Evolutionary conservation across 2,888 invertebrate species (phyloP).

Genomic region (Polyommatus icarus): DNA sequence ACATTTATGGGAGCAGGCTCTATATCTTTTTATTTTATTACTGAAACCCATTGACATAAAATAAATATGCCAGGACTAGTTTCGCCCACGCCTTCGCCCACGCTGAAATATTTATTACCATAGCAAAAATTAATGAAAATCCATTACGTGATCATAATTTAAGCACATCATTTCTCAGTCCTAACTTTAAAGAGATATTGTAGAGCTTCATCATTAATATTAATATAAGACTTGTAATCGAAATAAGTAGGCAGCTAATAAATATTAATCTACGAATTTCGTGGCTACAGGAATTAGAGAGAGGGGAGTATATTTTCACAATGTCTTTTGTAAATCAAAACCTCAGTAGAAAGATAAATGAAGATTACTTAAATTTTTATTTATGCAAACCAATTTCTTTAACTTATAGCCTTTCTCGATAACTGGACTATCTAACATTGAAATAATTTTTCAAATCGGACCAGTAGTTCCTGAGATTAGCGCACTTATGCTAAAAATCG

Average conservation of each 20-base stretch:
- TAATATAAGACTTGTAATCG: conserved; percentile 13
- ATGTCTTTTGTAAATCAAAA: neutral
- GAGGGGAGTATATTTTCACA: neutral
- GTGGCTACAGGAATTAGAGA: neutral
- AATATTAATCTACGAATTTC: conserved; percentile 2
- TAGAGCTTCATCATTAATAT: neutral
- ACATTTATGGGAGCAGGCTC: conserved; percentile 33
- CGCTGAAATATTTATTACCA: neutral
- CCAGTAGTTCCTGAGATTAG: no score
- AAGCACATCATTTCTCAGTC: no score
- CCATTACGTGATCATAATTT: neutral
- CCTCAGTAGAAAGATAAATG: neutral
- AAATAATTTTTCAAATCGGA: no score
- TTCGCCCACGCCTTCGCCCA: neutral
- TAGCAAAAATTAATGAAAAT: neutral
- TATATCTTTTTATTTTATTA: conserved; percentile 51
- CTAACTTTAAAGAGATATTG: no score
- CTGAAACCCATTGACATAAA: conserved; percentile 42
- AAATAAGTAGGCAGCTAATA: conserved; percentile 8
- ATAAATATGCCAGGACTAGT: neutral
- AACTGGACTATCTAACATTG: no score
- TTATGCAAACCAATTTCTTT: neutral
- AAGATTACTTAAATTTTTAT: no score
- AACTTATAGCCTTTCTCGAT: no score
- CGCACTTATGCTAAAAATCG: no score